phyloP scores from a whole-genome alignment of 2,888 invertebrate species.

The Xylota sylvarum region DNA sequence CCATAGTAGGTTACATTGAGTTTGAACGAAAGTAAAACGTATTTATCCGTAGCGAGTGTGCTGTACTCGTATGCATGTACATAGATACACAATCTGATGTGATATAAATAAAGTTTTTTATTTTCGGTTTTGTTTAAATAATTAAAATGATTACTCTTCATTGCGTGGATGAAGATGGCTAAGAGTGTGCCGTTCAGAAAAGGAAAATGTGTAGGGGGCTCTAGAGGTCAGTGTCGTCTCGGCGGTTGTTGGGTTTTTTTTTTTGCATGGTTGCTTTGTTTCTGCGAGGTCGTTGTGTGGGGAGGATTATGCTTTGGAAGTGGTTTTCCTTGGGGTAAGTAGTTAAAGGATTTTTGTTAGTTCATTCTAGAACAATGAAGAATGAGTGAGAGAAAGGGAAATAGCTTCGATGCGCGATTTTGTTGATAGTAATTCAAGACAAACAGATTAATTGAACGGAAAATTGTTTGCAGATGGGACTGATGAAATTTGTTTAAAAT shows the following conservation, averaged over 20 bases:
- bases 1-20: slow-evolving; percentile 6
- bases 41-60: not conserved
- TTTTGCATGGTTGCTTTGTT: not conserved
- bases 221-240: slow-evolving; percentile 33
- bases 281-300: not conserved
- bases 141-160: slow-evolving; percentile 32
- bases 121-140: slow-evolving; percentile 13
- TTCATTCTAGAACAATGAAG: not conserved
- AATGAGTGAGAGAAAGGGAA: too few relatives aligned
- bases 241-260: not conserved
- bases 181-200: not conserved
- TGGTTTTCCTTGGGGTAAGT: not conserved
- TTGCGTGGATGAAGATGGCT: slow-evolving; percentile 11
- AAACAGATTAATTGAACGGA: slow-evolving; percentile 17
- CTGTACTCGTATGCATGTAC: not conserved
- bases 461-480: not conserved
- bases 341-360: slow-evolving; percentile 6
- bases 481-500: not conserved
- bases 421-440: slow-evolving; percentile 1
- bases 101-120: slow-evolving; percentile 19
- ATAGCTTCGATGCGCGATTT: not conserved
- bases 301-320: not conserved
- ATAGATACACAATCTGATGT: not conserved
- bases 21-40: slow-evolving; percentile 20
- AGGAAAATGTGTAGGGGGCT: slow-evolving; percentile 26